Evolutionary conservation across 2,797 vertebrate species (phyloP).

Genomic region (Microctenopoma lineatum): DNA sequence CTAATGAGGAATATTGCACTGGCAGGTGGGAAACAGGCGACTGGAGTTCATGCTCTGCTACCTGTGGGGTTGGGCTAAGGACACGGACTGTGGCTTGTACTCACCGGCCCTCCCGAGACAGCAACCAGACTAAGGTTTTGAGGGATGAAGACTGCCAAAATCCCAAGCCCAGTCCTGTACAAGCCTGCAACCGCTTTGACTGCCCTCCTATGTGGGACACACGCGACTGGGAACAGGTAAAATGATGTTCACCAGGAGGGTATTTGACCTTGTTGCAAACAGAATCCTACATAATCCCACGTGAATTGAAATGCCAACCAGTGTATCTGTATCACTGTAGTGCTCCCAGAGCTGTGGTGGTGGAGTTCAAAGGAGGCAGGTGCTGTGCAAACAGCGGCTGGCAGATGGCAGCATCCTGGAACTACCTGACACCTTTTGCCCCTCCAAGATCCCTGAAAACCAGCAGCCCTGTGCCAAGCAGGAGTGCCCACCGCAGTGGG

Average conservation of each 20-base stretch:
- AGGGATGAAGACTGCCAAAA: slow-evolving; percentile 87
- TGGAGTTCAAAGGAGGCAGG: slow-evolving; percentile 85
- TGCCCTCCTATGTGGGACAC: slow-evolving; percentile 93
- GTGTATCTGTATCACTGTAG: slow-evolving; percentile 73
- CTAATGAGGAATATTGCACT: slow-evolving; percentile 27
- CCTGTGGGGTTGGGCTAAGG: slow-evolving; percentile 93
- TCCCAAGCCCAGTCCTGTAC: slow-evolving; percentile 88
- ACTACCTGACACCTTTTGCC: slow-evolving; percentile 91
- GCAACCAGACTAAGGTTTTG: slow-evolving; percentile 84
- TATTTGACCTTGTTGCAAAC: neutral
- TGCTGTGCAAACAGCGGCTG: slow-evolving; percentile 90
- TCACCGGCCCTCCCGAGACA: slow-evolving; percentile 85
- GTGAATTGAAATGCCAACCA: neutral
- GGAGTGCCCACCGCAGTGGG: slow-evolving; percentile 91
- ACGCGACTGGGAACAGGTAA: slow-evolving; percentile 90
- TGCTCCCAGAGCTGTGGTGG: slow-evolving; percentile 92
- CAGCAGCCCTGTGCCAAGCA: slow-evolving; percentile 84
- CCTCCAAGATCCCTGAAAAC: slow-evolving; percentile 71
- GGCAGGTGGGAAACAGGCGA: slow-evolving; percentile 91
- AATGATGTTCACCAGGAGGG: neutral
- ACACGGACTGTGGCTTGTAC: slow-evolving; percentile 89
- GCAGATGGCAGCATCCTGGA: slow-evolving; percentile 93
- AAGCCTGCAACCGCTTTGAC: slow-evolving; percentile 95
- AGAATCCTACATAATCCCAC: neutral
- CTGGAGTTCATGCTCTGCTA: slow-evolving; percentile 94